Evolutionary conservation across 1,140 invertebrate species (phyloP).

Genomic region (Pristionchus pacificus): DNA sequence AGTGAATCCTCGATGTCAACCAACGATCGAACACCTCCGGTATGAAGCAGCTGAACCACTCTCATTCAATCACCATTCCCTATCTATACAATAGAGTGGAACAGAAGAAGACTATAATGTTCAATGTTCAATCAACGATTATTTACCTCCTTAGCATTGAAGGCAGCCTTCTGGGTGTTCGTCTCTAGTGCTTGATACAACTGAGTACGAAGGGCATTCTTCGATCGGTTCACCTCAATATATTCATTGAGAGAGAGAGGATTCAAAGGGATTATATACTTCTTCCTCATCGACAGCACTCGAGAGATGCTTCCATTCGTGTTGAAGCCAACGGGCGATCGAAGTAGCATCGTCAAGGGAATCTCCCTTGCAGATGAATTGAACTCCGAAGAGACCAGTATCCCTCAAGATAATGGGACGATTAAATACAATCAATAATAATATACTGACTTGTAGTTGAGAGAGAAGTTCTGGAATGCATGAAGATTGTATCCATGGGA

Average conservation of each 20-base stretch:
- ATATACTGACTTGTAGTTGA: conserved; percentile 77
- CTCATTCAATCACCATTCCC: not conserved
- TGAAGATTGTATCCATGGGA: conserved; percentile 67
- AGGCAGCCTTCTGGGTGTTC: conserved; percentile 93
- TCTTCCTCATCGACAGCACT: not conserved
- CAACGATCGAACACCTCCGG: conserved; percentile 25
- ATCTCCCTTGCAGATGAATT: conserved; percentile 76
- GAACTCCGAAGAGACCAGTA: conserved; percentile 93
- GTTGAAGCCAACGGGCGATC: conserved; percentile 33
- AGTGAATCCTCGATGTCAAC: conserved; percentile 26
- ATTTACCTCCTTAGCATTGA: conserved; percentile 71
- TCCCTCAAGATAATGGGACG: conserved; percentile 64
- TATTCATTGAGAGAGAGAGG: not conserved
- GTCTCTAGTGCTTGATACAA: conserved; percentile 93
- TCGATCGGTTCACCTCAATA: conserved; percentile 81
- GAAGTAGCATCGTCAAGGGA: conserved; percentile 29
- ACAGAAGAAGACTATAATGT: too few relatives aligned
- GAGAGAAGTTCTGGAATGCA: conserved; percentile 97
- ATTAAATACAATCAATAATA: not conserved
- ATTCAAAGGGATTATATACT: not conserved
- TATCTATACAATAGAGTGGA: not conserved
- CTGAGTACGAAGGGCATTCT: conserved; percentile 90
- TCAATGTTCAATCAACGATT: too few relatives aligned
- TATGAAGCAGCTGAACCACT: conserved; percentile 30
- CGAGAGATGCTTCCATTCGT: conserved; percentile 31